Conservation (phyloP, 2,797 vertebrate species). For the Allobates femoralis region DNA sequence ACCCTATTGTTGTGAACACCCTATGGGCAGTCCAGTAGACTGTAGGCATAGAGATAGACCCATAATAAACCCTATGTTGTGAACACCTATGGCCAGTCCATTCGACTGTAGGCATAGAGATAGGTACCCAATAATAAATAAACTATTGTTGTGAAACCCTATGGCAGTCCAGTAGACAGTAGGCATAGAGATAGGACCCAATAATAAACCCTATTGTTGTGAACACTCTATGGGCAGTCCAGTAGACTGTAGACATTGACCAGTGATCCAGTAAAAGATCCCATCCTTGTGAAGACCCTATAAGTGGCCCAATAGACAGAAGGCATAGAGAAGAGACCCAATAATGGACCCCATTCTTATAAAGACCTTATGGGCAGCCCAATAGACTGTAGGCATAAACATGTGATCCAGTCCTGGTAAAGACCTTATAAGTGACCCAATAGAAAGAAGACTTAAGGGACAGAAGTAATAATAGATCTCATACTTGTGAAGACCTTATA, state of each 20-base stretch:
- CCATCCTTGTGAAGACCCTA: not conserved
- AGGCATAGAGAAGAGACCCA: not conserved
- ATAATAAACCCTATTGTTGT: not conserved
- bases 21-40: not conserved
- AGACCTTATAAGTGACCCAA: not conserved
- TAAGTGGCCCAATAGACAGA: not conserved
- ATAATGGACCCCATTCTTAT: not conserved
- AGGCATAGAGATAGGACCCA: not conserved
- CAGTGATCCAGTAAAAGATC: not conserved
- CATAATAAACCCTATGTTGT: not conserved
- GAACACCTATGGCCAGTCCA: too few species aligned
- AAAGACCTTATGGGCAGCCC: not conserved
- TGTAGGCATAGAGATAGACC: not conserved
- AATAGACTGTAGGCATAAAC: not conserved
- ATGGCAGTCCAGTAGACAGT: too few species aligned
- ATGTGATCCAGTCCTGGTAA: not conserved
- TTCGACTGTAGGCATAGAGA: not conserved
- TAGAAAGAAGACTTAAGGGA: not conserved
- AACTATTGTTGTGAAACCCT: too few species aligned
- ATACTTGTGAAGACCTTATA: not conserved
- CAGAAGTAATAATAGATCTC: not conserved
- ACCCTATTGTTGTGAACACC: not conserved
- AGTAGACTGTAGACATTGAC: too few species aligned
- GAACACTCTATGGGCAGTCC: not conserved
- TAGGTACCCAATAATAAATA: not conserved